Evolutionary conservation across 1,140 invertebrate species (phyloP).

Genomic region (Zaprionus camerounensis): DNA sequence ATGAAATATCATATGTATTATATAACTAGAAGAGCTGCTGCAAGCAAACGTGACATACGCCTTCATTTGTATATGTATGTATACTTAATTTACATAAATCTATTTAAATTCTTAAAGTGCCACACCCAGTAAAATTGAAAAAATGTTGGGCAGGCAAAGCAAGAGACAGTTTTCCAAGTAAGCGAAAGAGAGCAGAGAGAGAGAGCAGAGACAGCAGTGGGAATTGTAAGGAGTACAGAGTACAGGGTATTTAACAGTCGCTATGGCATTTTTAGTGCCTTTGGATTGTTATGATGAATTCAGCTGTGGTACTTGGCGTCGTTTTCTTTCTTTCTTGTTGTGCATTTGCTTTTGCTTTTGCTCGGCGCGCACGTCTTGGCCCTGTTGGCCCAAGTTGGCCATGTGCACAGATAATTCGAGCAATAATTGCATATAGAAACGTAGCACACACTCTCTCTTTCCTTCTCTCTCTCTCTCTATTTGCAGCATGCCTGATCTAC

Average conservation of each 20-base stretch:
- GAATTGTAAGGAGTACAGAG: too few relatives aligned
- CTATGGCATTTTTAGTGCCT: background rate
- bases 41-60: too few relatives aligned
- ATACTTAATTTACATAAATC: too few relatives aligned
- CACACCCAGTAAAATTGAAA: too few relatives aligned
- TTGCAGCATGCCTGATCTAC: constrained; percentile 34
- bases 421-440: constrained; percentile 6
- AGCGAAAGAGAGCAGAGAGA: too few relatives aligned
- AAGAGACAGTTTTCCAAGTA: too few relatives aligned
- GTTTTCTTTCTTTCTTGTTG: constrained; percentile 4
- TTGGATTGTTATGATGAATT: constrained; percentile 33
- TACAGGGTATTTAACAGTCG: constrained; percentile 1
- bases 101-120: too few relatives aligned
- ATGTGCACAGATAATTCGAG: constrained; percentile 27
- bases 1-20: too few relatives aligned
- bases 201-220: too few relatives aligned
- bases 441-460: background rate
- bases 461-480: background rate
- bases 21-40: too few relatives aligned
- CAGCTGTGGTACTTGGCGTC: background rate
- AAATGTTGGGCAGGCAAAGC: too few relatives aligned
- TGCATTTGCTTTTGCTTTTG: constrained; percentile 10
- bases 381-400: constrained; percentile 26
- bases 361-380: constrained; percentile 26
- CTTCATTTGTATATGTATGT: too few relatives aligned